Evolutionary conservation across 2,797 vertebrate species (phyloP), one percentile per base, ranked within the genome.

Genomic region (Acipenser ruthenus): DNA sequence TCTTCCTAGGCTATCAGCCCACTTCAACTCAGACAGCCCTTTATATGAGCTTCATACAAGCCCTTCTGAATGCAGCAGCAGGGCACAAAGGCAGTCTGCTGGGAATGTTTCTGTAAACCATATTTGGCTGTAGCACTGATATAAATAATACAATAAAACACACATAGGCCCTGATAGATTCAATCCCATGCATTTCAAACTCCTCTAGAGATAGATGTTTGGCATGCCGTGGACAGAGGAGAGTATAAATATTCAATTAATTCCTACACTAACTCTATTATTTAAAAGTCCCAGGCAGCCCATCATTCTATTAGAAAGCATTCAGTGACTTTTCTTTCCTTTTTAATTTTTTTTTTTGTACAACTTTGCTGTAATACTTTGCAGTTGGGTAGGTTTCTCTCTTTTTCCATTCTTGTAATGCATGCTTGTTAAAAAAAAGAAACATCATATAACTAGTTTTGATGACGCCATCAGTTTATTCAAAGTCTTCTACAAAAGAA

Each of bases 81-180:
- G 74, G 75, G 80, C 80, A 87, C 87, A 88, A 83, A 89, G 84
- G 78, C 74, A 1, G 65, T 80, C 82, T 77, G 79, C 74, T 71
- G 81, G 83, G 81, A 83, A 79, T 82, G 23, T 69, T 71, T 63
- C 64, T 65, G 63, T 58, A 49, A 68, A 63, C 72, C 60, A 49
- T 59, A 62, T 47, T 70, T 55, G 1, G 76, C 74, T 79, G 72
- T 78, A 84, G 63, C 79, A 77, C 78, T 82, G 71, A 77, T 86
- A 86, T 86, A 83, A 87, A 86, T 87, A 87, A 87, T 82, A 80
- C 79, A 88, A 80, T 72, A 82, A n/a, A 82, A 78, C 72, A 62
- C 58, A 72, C 71, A 78, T 75, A 72, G 7, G 68, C 72, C 75
- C 80, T 11, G 71, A 71, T 75, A 48, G 50, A 79, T 78, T 79